These are phyloP conservation scores for Sebastiscus albofasciatus DNA, from an alignment of 2,797 vertebrate genomes.

Conservation along the genomic window DNA sequence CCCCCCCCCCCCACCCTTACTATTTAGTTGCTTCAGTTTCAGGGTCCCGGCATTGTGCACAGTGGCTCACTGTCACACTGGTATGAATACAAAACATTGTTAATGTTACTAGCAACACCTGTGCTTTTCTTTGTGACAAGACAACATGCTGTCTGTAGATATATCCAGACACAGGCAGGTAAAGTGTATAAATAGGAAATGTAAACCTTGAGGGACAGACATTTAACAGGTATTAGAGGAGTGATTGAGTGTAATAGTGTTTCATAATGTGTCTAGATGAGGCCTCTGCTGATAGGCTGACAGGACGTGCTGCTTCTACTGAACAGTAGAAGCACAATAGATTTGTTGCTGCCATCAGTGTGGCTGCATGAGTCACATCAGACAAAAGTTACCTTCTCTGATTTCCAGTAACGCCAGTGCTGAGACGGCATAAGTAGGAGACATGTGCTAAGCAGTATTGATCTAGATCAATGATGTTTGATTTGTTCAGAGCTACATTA, in stretches of 20 bases:
- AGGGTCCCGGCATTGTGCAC: too few species aligned
- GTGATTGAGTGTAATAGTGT: background rate
- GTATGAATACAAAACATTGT: too few species aligned
- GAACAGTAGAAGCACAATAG: background rate
- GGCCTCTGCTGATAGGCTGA: slow-evolving; percentile 8
- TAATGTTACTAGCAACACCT: too few species aligned
- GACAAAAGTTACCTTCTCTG: background rate
- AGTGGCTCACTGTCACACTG: too few species aligned
- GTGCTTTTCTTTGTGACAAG: too few species aligned
- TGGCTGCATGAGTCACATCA: background rate
- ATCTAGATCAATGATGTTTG: slow-evolving; percentile 30
- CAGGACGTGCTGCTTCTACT: background rate
- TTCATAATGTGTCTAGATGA: background rate
- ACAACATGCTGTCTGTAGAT: too few species aligned
- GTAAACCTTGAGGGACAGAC: background rate
- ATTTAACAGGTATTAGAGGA: background rate
- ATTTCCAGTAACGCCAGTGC: background rate
- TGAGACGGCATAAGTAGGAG: background rate
- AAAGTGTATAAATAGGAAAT: background rate
- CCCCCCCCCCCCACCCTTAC: too few species aligned
- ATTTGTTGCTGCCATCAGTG: background rate
- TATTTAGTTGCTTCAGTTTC: too few species aligned
- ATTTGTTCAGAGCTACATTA: slow-evolving; percentile 24
- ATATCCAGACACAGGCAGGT: too few species aligned
- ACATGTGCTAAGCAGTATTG: background rate